Conservation (phyloP, 2,113 vertebrate species). For the Polyodon spathula region DNA sequence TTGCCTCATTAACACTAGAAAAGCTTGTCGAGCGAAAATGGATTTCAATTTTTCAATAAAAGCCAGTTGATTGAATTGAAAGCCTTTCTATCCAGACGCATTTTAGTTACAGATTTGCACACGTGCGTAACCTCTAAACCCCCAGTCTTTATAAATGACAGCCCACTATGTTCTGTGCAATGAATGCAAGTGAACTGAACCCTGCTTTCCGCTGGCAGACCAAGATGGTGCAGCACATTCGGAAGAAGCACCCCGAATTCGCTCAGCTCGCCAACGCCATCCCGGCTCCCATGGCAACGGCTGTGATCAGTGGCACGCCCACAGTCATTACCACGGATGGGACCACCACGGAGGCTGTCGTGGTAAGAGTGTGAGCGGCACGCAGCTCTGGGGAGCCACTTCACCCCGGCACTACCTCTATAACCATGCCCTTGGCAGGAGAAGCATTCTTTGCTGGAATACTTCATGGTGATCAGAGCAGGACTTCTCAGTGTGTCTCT, state of each 20-base stretch:
- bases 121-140: too few relatives aligned
- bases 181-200: not conserved
- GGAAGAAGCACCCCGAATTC: conserved; percentile 91
- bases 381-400: too few relatives aligned
- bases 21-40: too few relatives aligned
- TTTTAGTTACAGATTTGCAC: too few relatives aligned
- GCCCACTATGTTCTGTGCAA: too few relatives aligned
- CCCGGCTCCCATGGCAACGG: conserved; percentile 63
- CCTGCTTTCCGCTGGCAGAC: conserved; percentile 55
- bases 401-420: too few relatives aligned
- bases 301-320: conserved; percentile 77
- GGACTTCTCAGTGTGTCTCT: not conserved
- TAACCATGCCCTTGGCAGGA: not conserved
- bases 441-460: not conserved
- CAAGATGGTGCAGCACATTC: conserved; percentile 97
- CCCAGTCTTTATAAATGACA: too few relatives aligned
- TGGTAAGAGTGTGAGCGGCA: conserved; percentile 68
- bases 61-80: too few relatives aligned
- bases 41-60: too few relatives aligned
- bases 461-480: too few relatives aligned
- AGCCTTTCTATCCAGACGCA: too few relatives aligned
- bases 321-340: conserved; percentile 74
- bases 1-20: too few relatives aligned
- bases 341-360: conserved; percentile 73
- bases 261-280: conserved; percentile 71